phyloP scores from a whole-genome alignment of 2,797 vertebrate species.

The Limosa lapponica region DNA sequence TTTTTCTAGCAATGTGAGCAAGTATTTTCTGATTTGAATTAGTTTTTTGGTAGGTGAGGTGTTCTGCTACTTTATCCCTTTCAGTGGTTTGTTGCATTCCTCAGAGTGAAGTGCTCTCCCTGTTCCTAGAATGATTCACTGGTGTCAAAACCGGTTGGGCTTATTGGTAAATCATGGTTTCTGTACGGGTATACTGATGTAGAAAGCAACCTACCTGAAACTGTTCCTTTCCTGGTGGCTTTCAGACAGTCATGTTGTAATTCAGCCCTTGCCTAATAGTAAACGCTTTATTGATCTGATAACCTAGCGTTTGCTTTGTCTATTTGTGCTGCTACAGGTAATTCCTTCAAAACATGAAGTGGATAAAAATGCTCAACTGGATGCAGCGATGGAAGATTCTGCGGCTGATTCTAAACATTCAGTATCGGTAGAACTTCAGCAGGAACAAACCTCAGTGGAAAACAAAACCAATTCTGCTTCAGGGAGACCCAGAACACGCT shows the following conservation, averaged over 20 bases:
- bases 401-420: not conserved
- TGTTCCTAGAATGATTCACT: not conserved
- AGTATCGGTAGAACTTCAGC: not conserved
- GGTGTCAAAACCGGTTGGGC: not conserved
- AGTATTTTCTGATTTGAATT: not conserved
- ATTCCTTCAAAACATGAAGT: slow-evolving; percentile 29
- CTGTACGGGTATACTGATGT: accelerated
- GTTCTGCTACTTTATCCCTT: not conserved
- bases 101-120: not conserved
- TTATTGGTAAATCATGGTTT: not conserved
- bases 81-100: not conserved
- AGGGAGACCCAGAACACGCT: slow-evolving; percentile 63
- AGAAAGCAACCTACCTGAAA: not conserved
- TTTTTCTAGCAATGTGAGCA: not conserved
- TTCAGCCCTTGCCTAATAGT: not conserved
- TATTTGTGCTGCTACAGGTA: slow-evolving; percentile 17
- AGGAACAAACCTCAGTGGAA: not conserved
- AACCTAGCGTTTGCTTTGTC: not conserved
- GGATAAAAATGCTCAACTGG: slow-evolving; percentile 15
- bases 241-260: not conserved
- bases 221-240: not conserved
- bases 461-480: not conserved
- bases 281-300: not conserved
- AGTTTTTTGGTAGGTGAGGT: not conserved
- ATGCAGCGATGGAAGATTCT: not conserved